A percentile compares a stretch with the other conserved stretches of the same genome.
These are phyloP conservation scores for Salvelinus alpinus DNA, from an alignment of 2,113 vertebrate species.

Conservation along the genomic window DNA sequence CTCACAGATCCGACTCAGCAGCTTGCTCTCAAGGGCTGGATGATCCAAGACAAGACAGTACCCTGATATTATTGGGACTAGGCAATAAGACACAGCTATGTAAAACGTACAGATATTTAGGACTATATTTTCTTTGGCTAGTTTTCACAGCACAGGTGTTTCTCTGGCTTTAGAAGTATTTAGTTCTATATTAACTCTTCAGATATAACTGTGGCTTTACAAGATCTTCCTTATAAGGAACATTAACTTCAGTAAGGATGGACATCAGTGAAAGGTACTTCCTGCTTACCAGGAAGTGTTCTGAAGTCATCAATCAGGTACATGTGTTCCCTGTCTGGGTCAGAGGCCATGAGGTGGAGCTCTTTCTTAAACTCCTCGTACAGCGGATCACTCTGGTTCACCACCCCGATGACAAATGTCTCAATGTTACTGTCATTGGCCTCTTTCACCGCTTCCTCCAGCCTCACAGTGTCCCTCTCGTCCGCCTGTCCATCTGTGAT, in stretches of 20 bases:
- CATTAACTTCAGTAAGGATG: neutral
- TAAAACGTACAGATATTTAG: too few species aligned
- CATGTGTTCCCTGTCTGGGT: conserved; percentile 77
- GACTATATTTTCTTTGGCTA: too few species aligned
- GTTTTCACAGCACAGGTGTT: too few species aligned
- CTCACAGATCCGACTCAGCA: conserved; percentile 79
- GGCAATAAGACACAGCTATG: conserved; percentile 3
- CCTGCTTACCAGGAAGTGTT: conserved; percentile 77
- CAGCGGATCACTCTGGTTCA: conserved; percentile 75
- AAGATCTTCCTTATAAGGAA: neutral
- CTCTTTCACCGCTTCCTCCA: conserved; percentile 68
- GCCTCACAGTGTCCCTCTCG: conserved; percentile 64
- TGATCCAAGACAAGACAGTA: conserved; percentile 1
- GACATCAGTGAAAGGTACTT: neutral
- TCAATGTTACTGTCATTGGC: conserved; percentile 71
- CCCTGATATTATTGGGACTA: neutral
- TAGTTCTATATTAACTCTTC: too few species aligned
- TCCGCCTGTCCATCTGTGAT: conserved; percentile 85
- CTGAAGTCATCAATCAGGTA: conserved; percentile 81
- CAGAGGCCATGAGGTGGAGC: conserved; percentile 80
- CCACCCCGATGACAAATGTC: conserved; percentile 82
- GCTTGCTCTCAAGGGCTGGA: conserved; percentile 76
- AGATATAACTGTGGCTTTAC: too few species aligned
- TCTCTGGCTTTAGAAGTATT: neutral
- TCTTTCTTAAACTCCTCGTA: conserved; percentile 76